Conservation (phyloP, 2,888 invertebrate genomes). For the Drosophila formosana region DNA sequence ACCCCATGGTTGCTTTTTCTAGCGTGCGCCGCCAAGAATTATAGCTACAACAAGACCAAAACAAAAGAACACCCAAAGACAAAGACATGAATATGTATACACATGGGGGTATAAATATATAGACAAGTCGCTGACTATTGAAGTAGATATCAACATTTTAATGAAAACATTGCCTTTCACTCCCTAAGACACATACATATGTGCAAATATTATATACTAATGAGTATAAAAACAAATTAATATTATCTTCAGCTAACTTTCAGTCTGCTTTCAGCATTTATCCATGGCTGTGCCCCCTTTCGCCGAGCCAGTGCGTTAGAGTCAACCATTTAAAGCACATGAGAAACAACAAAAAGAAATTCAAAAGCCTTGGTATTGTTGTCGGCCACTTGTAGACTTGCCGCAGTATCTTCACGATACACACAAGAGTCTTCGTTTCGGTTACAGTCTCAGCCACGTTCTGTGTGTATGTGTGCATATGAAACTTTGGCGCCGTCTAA, state of each 20-base stretch:
- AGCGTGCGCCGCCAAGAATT: constrained; percentile 32
- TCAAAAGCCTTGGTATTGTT: constrained; percentile 42
- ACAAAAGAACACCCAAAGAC: constrained; percentile 13
- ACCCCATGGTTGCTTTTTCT: constrained; percentile 42
- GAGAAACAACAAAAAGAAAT: constrained; percentile 18
- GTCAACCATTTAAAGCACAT: constrained; percentile 28
- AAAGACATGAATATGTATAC: not conserved
- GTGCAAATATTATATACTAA: not conserved
- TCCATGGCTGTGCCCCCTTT: constrained; percentile 3
- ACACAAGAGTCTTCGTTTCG: constrained; percentile 27
- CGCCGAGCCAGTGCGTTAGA: constrained; percentile 1
- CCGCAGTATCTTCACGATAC: constrained; percentile 49
- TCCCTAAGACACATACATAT: no score
- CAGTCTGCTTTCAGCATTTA: not conserved
- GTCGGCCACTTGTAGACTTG: constrained; percentile 62
- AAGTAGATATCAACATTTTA: not conserved
- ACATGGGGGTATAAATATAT: not conserved
- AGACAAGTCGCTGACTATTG: not conserved
- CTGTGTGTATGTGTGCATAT: constrained; percentile 7
- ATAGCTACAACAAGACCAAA: constrained; percentile 28
- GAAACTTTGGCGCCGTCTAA: constrained; percentile 59
- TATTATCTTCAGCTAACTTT: not conserved
- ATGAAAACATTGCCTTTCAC: no score
- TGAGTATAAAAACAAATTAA: not conserved
- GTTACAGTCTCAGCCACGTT: constrained; percentile 11